Percentiles rank a stretch among this genome's conserved stretches.
Conservation (phyloP, 2,113 vertebrate genomes). For the Colistium nudipinnis region DNA sequence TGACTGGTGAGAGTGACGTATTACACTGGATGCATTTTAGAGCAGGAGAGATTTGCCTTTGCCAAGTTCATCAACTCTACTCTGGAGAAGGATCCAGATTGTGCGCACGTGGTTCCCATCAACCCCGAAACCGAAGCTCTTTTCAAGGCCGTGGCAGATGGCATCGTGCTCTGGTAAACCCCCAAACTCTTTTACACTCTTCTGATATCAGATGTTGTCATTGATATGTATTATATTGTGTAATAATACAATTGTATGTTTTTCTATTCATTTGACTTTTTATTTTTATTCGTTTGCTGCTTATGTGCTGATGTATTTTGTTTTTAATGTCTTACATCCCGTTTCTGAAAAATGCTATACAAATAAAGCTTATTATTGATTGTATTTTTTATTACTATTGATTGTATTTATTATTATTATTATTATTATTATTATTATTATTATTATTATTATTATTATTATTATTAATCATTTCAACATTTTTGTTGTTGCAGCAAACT, state of each 20-base stretch:
- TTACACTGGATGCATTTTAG: conserved; percentile 74
- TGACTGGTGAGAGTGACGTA: neutral
- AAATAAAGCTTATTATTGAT: neutral
- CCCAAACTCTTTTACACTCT: too few relatives aligned
- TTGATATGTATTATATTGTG: too few relatives aligned
- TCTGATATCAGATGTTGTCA: too few relatives aligned
- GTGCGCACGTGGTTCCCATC: conserved; percentile 87
- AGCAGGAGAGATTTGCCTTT: conserved; percentile 94
- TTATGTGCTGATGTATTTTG: too few relatives aligned
- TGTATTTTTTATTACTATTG: too few relatives aligned
- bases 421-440: neutral
- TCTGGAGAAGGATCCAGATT: conserved; percentile 90
- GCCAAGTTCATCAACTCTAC: conserved; percentile 95
- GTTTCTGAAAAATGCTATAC: too few relatives aligned
- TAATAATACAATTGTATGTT: too few relatives aligned
- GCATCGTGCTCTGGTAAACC: conserved; percentile 89
- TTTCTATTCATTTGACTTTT: too few relatives aligned
- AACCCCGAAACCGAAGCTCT: conserved; percentile 88
- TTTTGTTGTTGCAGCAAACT: conserved; percentile 88
- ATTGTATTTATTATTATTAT: too few relatives aligned
- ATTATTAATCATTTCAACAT: neutral
- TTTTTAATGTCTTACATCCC: too few relatives aligned
- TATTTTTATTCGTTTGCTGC: too few relatives aligned
- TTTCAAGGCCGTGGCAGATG: conserved; percentile 89
- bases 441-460: too few relatives aligned